Evolutionary conservation across 1,140 invertebrate species (phyloP), one percentile per base, ranked within the genome.

Genomic region (Drosophila triauraria): DNA sequence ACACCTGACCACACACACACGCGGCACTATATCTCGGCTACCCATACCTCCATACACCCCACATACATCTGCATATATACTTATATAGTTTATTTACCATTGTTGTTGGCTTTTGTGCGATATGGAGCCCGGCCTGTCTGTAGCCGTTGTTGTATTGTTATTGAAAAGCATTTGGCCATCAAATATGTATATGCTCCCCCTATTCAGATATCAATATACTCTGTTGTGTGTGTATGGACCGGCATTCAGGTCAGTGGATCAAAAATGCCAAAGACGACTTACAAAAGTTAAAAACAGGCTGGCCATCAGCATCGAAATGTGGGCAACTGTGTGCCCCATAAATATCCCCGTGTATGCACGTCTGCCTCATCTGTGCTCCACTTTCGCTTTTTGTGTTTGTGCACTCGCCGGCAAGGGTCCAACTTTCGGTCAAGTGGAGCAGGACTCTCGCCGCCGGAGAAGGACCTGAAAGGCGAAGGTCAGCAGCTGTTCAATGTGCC

Each of bases 111-210:
- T 74, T 80, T 83, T 87, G 79, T 80, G 60, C 54, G 38, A 51
- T 47, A 35, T 84, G 56, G 20, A 38, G 32, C 20, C 53, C 25
- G 43, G 32, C 20, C 53, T 32, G 43, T 51, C 50, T 35, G 51
- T 48, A 50, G 46, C 35, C 71, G 62, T 58, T 80, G 67, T 46
- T 62, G 65, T 62, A 46, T 59, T 78, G 68, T 77, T 87, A 87
- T 87, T 80, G 84, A 87, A 87, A 88, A 88, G 84, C 77, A 88
- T 83, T 87, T 87, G 84, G 84, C 80, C 84, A 88, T 87, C 84
- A 87, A 87, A 87, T 83, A 88, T 88, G 84, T 86, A 59, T 78
- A 60, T 68, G 57, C 62, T 43, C 64, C 9, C 30, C 46, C 44
- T 58, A 71, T 71, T 63, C 63, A 53, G 57, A 74, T 63, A 50